A percentile compares a stretch with the other conserved stretches of the same genome.
phyloP scores from a whole-genome alignment of 1,140 invertebrate species.

The Aricia agestis region DNA sequence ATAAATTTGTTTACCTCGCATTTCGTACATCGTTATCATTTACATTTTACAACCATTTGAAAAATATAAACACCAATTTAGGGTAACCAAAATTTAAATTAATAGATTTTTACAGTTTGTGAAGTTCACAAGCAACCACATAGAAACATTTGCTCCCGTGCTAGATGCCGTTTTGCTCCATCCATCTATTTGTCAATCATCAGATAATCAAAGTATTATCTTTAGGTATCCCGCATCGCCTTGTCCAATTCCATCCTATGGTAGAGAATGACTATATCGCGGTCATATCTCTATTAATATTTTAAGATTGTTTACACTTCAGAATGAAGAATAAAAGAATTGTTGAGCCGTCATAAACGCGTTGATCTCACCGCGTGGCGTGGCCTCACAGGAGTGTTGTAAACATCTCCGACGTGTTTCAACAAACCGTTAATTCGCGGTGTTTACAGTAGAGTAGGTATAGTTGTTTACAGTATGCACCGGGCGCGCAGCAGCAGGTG shows the following conservation, averaged over 20 bases:
- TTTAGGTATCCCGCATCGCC: too few species aligned
- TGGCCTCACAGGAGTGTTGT: background rate
- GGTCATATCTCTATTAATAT: background rate
- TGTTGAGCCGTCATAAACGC: background rate
- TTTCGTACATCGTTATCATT: background rate
- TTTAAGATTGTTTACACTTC: background rate
- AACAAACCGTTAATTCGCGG: background rate
- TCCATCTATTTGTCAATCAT: too few species aligned
- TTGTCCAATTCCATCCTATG: too few species aligned
- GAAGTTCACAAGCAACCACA: too few species aligned
- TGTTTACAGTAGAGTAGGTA: background rate
- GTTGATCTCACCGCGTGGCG: background rate
- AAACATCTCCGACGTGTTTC: background rate
- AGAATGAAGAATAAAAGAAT: background rate
- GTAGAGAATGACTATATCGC: too few species aligned
- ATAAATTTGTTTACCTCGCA: background rate
- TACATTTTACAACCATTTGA: too few species aligned
- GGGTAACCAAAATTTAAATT: too few species aligned
- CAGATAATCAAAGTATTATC: too few species aligned
- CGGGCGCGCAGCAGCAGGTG: background rate
- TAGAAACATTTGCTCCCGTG: too few species aligned
- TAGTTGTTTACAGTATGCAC: background rate
- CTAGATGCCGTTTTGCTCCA: too few species aligned
- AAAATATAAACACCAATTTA: too few species aligned
- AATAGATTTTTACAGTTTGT: too few species aligned